Percentiles rank a stretch among this genome's conserved stretches.
phyloP scores from a whole-genome alignment of 2,888 invertebrate species.

The Limnephilus lunatus region DNA sequence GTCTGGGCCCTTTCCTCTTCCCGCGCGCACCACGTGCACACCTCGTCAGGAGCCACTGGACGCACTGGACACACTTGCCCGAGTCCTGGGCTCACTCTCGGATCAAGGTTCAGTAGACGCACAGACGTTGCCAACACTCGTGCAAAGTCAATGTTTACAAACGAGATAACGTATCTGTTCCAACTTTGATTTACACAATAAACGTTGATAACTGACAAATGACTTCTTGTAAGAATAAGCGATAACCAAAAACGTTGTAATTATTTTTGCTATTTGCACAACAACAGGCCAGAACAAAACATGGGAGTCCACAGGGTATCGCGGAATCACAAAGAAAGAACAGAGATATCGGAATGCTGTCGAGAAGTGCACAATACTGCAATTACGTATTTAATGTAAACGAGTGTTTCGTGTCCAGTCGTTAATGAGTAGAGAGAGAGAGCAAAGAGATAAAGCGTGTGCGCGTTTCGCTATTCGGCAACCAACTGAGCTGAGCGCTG shows the following conservation, averaged over 20 bases:
- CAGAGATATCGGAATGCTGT: not conserved
- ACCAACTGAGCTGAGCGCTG: not conserved
- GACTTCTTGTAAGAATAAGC: not conserved
- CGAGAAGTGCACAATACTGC: not conserved
- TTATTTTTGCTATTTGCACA: not conserved
- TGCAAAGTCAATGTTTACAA: slow-evolving; percentile 2
- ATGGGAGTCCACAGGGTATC: not conserved
- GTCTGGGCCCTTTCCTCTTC: not conserved
- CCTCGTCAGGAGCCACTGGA: not conserved
- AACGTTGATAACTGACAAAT: not conserved
- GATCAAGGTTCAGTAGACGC: not conserved
- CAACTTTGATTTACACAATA: slow-evolving; percentile 19
- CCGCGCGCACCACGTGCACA: not conserved
- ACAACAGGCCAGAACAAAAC: not conserved
- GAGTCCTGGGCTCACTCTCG: not conserved
- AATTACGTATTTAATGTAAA: not conserved
- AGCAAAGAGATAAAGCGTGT: not conserved
- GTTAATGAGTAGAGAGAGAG: not conserved
- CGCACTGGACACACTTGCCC: not conserved
- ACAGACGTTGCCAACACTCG: not conserved
- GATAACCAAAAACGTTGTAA: not conserved
- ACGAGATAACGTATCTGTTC: slow-evolving; percentile 9
- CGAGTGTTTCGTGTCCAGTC: not conserved
- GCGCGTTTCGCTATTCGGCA: slow-evolving; percentile 16
- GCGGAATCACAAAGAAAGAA: not conserved